Evolutionary conservation across 2,113 vertebrate genomes (phyloP).

Genomic region (Paradisaea rubra): DNA sequence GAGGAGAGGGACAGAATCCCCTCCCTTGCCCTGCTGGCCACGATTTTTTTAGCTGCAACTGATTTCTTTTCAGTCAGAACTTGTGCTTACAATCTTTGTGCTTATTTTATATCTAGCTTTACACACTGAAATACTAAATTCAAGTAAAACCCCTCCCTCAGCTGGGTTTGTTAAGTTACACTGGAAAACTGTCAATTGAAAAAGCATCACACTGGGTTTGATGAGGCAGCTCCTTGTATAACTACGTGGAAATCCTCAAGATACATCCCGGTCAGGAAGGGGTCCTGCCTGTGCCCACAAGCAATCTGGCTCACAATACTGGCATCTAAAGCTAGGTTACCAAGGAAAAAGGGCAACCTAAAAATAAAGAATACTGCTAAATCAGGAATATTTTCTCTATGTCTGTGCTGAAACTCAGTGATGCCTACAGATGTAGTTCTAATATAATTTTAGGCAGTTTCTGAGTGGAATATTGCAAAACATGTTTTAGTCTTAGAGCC

Average conservation of each 20-base stretch:
- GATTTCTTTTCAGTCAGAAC: background rate
- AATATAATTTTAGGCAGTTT: background rate
- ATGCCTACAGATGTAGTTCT: background rate
- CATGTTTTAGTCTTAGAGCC: background rate
- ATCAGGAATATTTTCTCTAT: background rate
- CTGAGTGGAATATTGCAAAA: background rate
- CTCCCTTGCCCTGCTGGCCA: fast-evolving
- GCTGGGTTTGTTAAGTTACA: background rate
- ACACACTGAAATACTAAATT: background rate
- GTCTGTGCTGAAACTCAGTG: background rate
- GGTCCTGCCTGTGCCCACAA: background rate
- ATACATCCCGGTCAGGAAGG: background rate
- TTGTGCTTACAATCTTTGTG: background rate
- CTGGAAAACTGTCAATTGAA: background rate
- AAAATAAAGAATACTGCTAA: background rate
- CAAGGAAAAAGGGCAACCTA: background rate
- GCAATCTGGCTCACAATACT: background rate
- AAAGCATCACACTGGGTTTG: background rate
- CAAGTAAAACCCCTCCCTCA: background rate
- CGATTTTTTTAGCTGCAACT: background rate
- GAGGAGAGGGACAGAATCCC: background rate
- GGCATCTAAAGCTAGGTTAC: background rate
- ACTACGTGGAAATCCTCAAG: background rate
- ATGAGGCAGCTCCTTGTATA: background rate
- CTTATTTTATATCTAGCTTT: background rate